A percentile compares a stretch with the other conserved stretches of the same genome.
Conservation (phyloP, 2,797 vertebrate genomes). For the Synaphobranchus kaupii region DNA sequence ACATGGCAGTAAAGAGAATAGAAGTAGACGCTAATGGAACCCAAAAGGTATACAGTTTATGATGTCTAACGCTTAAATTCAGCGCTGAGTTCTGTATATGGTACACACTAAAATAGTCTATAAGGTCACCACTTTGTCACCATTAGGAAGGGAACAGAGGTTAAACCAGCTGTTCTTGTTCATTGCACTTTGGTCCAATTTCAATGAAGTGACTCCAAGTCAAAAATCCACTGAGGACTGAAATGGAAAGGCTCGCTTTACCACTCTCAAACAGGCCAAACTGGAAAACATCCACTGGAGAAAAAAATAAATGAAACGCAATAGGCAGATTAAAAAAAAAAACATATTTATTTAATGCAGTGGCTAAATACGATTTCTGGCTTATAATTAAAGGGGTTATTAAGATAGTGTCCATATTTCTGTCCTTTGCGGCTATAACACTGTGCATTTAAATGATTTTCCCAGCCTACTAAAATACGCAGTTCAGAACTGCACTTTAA, state of each 20-base stretch:
- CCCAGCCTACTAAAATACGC: neutral
- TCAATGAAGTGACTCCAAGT: neutral
- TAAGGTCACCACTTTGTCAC: neutral
- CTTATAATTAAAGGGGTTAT: neutral
- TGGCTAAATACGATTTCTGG: slow-evolving; percentile 19
- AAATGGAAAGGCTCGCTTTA: slow-evolving; percentile 8
- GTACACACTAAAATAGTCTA: neutral
- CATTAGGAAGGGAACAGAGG: neutral
- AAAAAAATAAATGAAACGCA: slow-evolving; percentile 27
- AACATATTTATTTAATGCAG: slow-evolving; percentile 13
- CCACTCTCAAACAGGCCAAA: neutral
- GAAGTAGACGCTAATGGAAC: neutral
- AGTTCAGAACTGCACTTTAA: neutral
- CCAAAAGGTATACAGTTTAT: neutral
- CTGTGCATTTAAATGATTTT: slow-evolving; percentile 16
- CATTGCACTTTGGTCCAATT: neutral
- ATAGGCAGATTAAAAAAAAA: slow-evolving; percentile 23
- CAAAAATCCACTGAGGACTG: neutral
- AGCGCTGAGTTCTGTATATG: neutral
- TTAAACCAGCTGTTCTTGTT: neutral
- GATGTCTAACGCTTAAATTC: neutral
- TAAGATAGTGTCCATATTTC: neutral
- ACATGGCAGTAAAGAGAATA: neutral
- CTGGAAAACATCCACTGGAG: slow-evolving; percentile 3
- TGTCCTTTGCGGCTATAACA: slow-evolving; percentile 18